Evolutionary conservation across 2,113 vertebrate genomes (phyloP), one percentile per base, ranked within the genome.

Genomic region (Nannospalax galili): DNA sequence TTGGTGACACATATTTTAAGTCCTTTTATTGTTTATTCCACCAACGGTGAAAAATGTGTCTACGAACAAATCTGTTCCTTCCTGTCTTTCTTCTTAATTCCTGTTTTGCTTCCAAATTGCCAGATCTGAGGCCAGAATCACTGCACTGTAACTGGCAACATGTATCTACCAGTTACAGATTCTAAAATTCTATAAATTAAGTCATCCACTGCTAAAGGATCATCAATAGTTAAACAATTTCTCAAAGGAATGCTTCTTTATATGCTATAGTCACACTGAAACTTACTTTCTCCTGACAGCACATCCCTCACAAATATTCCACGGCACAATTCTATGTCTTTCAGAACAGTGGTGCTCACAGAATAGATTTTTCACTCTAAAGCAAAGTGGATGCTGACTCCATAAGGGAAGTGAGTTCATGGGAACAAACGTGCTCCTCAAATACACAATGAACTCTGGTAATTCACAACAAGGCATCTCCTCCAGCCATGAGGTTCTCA

Each of bases 381-480:
- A 91, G 56, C 32, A 86, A 90, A 93, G 37, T 10, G 24, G 35
- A 35, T 69, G 58, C 2, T 64, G 64, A 69, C 80, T 84, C 20
- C 78, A 32, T 9, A 48, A 89, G 22, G 52, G 73, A 92, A 70
- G 67, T 2, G 42, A 37, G 15, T 73, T 77, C 88, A 81, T 10
- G 64, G 19, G 37, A 87, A 26, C n/a, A 84, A 81, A 60, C 19
- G 24, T 30, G 24, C 3, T 69, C n/a, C 69, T 81, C 7, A 28
- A 69, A 69, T 81, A 78, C 2, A 72, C 67, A 65, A 4, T 67
- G 81, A 52, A 74, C 79, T 79, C 15, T 82, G 70, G 77, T 90
- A 93, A 92, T 64, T 91, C 78, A 90, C 84, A 90, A 78, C 79
- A 96, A 73, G 84, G 90, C 81, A 81, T 62, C 86, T 96, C 73